A percentile compares a stretch with the other conserved stretches of the same genome.
These are phyloP conservation scores for Strigops habroptila DNA, from an alignment of 2,113 vertebrate species.

Conservation along the genomic window DNA sequence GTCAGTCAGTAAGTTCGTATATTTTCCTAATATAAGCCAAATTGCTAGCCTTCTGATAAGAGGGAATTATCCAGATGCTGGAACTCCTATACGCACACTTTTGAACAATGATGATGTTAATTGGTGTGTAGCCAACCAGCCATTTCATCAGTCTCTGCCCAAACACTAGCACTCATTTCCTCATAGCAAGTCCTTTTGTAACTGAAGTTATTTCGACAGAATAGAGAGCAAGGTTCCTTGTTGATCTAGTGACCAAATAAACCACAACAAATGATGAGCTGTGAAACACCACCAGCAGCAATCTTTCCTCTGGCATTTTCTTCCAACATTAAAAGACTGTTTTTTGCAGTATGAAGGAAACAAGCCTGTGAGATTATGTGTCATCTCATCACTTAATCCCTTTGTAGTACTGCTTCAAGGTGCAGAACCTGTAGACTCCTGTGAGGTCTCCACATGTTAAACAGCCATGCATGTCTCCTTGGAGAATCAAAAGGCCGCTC, in stretches of 20 bases:
- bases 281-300: not conserved
- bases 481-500: not conserved
- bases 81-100: not conserved
- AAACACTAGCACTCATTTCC: not conserved
- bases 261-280: constrained; percentile 16
- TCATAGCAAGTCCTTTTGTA: not conserved
- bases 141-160: not conserved
- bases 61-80: not conserved
- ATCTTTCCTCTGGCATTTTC: not conserved
- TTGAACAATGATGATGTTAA: not conserved
- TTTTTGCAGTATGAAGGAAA: not conserved
- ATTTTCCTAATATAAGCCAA: not conserved
- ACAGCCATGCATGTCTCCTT: fast-evolving
- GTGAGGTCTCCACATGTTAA: not conserved
- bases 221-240: not conserved
- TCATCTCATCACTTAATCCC: not conserved
- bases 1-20: not conserved
- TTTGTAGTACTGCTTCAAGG: not conserved
- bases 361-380: not conserved
- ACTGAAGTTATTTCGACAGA: not conserved
- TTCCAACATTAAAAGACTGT: not conserved
- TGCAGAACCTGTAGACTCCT: not conserved
- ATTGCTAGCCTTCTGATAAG: not conserved
- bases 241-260: constrained; percentile 1
- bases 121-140: not conserved